Percentiles rank a stretch among this genome's conserved stretches.
Evolutionary conservation across 30 jellyfish, hydroid and myxozoan species (phyloP).

Genomic region (Cassiopea xamachana): DNA sequence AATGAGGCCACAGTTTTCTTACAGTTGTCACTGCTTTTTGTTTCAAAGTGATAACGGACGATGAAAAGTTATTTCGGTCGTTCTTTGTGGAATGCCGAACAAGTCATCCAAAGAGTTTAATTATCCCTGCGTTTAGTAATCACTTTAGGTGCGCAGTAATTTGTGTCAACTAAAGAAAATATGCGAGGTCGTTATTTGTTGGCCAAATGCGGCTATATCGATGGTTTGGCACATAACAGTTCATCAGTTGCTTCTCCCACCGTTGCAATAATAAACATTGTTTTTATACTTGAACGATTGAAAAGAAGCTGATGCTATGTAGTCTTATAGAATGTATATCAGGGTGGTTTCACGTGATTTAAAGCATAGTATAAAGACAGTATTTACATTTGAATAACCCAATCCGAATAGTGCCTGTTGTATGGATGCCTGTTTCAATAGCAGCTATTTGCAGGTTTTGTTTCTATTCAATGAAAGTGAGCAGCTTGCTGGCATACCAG

Average conservation of each 20-base stretch:
- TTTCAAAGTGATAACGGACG: not conserved
- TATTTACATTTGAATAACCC: conserved; percentile 38
- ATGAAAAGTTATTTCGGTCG: not conserved
- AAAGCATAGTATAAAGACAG: conserved; percentile 31
- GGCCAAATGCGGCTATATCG: not conserved
- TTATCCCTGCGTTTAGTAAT: not conserved
- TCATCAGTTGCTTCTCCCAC: not conserved
- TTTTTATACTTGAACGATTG: not conserved
- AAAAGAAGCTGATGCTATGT: conserved; percentile 9
- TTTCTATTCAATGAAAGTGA: conserved; percentile 30
- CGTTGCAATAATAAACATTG: not conserved
- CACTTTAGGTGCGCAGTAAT: not conserved
- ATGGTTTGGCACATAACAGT: not conserved
- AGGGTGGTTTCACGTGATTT: conserved; percentile 51
- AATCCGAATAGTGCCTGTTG: conserved; percentile 20
- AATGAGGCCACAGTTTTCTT: not conserved
- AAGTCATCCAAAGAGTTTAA: not conserved
- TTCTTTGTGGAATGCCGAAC: not conserved
- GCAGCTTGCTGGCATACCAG: conserved; percentile 40
- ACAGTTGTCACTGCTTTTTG: not conserved
- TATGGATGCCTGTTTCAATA: conserved; percentile 12
- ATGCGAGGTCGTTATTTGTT: too few relatives aligned
- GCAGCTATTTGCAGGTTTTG: conserved; percentile 61
- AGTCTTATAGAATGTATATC: conserved; percentile 30
- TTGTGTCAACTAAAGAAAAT: too few relatives aligned